Base-by-base conservation (phyloP, 2,888 invertebrate genomes). In the Abrostola triplasia region DNA sequence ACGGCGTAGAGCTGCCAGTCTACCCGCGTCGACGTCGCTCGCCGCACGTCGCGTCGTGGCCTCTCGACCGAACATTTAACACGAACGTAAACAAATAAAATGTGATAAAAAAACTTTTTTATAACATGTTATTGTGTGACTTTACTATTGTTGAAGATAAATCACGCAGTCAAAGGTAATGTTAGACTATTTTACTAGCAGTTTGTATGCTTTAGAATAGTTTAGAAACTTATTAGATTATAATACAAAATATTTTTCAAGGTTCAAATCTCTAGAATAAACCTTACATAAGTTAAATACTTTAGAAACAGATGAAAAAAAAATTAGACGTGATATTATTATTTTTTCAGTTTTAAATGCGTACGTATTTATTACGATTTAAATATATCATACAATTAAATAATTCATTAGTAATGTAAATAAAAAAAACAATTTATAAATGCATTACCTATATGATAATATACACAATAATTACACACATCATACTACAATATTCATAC, bases 11-110 rank as follows among this genome's bases (percentile, higher is more conserved):
- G 24, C 42, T 48, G 64, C 67, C 87, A 89, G 89, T 89, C 62
- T 74, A 64, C 77, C 79, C 84, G 85, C 79, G 80, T 70, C 81
- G 62, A 59, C 78, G 79, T 69, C 64, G 65, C 76, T 13, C 66
- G 69, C 70, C 74, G 80, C 77, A 84, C 84, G 88, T 70, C 70
- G 65, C 70, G 73, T 71, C 67, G 76, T 71, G 69, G 38, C 59
- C 49, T 59, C 42, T 24, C 61, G 55, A 69, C 64, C 61, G 62
- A 66, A 64, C 41, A 76, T 69, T 63, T 41, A 60, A 60, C 64
- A 83, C 84, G 85, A 83, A 82, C 83, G 84, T 86, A 81, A 84
- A 85, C 81, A 83, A 84, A 81, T 82, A 76, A 76, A 78, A 83
- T 82, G 86, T 88, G 83, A 84, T 69, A 70, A 59, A 67, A n/a